Conservation (phyloP, 2,888 invertebrate species). For the Lasioglossum zephyrum region DNA sequence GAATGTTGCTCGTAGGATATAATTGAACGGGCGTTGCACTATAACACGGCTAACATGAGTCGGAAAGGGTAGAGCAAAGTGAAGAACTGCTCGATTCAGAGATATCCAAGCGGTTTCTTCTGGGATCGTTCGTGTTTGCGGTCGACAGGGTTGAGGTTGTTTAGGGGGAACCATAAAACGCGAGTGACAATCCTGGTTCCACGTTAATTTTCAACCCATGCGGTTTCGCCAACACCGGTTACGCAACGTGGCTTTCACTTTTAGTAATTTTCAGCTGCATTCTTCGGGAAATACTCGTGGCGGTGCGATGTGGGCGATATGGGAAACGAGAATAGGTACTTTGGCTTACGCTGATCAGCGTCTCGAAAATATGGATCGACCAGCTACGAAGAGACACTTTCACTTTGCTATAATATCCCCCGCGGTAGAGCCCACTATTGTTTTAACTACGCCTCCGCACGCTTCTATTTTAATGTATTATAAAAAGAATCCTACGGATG, state of each 20-base stretch:
- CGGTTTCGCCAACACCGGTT: background rate
- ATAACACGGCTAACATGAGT: background rate
- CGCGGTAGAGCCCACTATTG: background rate
- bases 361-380: background rate
- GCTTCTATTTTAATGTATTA: background rate
- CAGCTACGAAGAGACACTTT: background rate
- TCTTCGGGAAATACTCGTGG: slow-evolving; percentile 14
- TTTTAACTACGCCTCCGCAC: background rate
- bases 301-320: background rate
- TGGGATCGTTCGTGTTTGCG: background rate
- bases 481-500: background rate
- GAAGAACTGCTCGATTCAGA: background rate
- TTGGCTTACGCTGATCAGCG: background rate
- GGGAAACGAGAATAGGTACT: slow-evolving; percentile 14
- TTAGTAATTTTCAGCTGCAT: slow-evolving; percentile 32
- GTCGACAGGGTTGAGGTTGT: background rate
- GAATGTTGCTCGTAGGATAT: background rate
- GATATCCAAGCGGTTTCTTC: background rate
- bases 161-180: background rate
- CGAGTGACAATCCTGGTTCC: slow-evolving; percentile 24
- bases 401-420: background rate
- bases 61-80: background rate
- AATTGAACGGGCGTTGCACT: background rate
- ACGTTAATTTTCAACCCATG: slow-evolving; percentile 17
- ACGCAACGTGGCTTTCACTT: slow-evolving; percentile 42